These are phyloP conservation scores for Magallana ariakensis DNA, from an alignment of 1,140 invertebrate species.

Conservation along the genomic window DNA sequence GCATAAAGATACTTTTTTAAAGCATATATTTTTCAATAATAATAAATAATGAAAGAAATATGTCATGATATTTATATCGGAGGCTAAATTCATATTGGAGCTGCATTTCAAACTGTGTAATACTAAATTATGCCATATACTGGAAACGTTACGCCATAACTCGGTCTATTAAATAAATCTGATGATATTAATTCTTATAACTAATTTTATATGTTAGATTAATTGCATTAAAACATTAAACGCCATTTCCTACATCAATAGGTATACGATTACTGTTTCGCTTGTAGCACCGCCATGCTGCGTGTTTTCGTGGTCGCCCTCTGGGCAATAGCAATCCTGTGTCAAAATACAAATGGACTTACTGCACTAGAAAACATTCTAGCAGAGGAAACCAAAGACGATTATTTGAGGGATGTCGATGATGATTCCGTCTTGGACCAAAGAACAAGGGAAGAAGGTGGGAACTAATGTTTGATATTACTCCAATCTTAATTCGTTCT, in stretches of 20 bases:
- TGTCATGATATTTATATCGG: too few relatives aligned
- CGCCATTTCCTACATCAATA: neutral
- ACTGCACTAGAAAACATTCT: slow-evolving; percentile 1
- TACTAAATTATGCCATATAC: too few relatives aligned
- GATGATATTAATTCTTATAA: neutral
- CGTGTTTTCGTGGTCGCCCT: neutral
- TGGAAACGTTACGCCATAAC: too few relatives aligned
- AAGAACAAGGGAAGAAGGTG: slow-evolving; percentile 6
- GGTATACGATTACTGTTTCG: neutral
- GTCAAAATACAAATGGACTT: neutral
- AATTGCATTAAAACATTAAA: neutral
- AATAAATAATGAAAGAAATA: too few relatives aligned
- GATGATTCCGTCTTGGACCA: slow-evolving; percentile 1
- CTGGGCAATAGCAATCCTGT: slow-evolving; percentile 9
- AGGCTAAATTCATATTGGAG: too few relatives aligned
- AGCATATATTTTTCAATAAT: too few relatives aligned
- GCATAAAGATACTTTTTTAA: too few relatives aligned
- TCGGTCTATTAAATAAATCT: too few relatives aligned
- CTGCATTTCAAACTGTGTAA: too few relatives aligned
- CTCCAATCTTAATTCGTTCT: neutral
- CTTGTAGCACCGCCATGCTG: neutral
- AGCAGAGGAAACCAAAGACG: slow-evolving; percentile 18
- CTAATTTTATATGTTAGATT: neutral
- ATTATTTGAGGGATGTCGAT: slow-evolving; percentile 31
- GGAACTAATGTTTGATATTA: neutral